Evolutionary conservation across 2,797 vertebrate species (phyloP).

Genomic region (Protosalanx chinensis): DNA sequence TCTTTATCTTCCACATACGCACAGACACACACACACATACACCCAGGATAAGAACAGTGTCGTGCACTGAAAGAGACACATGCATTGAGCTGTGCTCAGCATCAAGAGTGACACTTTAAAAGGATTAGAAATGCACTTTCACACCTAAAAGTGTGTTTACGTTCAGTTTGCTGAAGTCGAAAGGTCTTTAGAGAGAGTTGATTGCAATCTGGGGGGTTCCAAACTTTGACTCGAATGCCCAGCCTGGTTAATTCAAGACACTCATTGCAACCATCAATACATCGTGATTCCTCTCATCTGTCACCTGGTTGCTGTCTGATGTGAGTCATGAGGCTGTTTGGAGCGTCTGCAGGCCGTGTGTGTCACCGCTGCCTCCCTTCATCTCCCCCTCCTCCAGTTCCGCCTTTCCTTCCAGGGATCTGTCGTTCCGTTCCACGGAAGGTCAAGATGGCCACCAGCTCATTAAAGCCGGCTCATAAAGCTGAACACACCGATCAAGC

Average conservation of each 20-base stretch:
- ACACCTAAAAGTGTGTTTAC: background rate
- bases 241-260: background rate
- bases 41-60: background rate
- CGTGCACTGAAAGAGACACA: background rate
- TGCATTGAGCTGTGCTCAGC: background rate
- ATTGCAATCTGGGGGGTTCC: background rate
- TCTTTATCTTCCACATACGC: background rate
- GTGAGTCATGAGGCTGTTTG: background rate
- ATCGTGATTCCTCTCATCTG: background rate
- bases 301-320: background rate
- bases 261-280: background rate
- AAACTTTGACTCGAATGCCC: background rate
- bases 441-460: constrained; percentile 31
- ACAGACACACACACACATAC: constrained; percentile 2
- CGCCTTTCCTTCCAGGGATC: background rate
- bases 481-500: constrained; percentile 17
- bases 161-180: background rate
- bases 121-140: background rate
- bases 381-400: background rate
- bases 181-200: background rate
- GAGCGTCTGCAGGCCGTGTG: background rate
- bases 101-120: background rate
- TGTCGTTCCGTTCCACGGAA: constrained; percentile 24
- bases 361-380: background rate
- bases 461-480: constrained; percentile 32